Percentiles rank a stretch among this genome's conserved stretches.
These are phyloP conservation scores for Solea senegalensis DNA, from an alignment of 2,113 vertebrate species.

Conservation along the genomic window DNA sequence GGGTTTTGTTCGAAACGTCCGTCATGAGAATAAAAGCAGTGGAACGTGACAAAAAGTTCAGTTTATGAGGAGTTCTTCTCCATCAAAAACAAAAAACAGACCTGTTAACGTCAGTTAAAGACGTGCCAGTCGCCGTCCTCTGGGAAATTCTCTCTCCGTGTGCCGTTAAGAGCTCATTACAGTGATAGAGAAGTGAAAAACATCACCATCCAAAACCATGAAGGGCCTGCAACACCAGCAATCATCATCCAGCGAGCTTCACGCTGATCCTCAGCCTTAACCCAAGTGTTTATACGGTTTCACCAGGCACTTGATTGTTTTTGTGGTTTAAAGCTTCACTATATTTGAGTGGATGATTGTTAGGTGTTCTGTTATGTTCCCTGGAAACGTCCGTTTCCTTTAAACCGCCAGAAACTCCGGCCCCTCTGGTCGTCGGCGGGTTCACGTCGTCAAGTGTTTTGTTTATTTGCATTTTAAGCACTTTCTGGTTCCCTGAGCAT, in stretches of 20 bases:
- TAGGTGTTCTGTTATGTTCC: slow-evolving; percentile 36
- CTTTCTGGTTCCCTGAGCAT: slow-evolving; percentile 18
- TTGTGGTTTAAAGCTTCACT: slow-evolving; percentile 36
- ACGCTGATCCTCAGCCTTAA: neutral
- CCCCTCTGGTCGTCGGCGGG: neutral
- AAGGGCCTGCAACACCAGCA: slow-evolving; percentile 27
- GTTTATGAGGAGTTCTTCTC: slow-evolving; percentile 18
- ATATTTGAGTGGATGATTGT: slow-evolving; percentile 55
- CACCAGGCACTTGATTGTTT: slow-evolving; percentile 19
- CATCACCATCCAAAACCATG: slow-evolving; percentile 37
- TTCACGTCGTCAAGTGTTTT: slow-evolving; percentile 15
- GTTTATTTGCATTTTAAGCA: slow-evolving; percentile 48
- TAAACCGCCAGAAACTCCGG: slow-evolving; percentile 11
- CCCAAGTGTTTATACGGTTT: slow-evolving; percentile 31
- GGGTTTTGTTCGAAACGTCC: too few species aligned
- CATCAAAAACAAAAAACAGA: slow-evolving; percentile 39
- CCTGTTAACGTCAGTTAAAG: slow-evolving; percentile 30
- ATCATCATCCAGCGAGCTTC: slow-evolving; percentile 33
- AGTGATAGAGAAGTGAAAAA: slow-evolving; percentile 41
- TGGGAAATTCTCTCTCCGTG: slow-evolving; percentile 9
- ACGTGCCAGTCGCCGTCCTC: slow-evolving; percentile 15
- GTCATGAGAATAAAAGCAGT: neutral
- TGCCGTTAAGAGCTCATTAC: slow-evolving; percentile 50
- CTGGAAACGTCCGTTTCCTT: slow-evolving; percentile 31
- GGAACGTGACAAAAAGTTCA: slow-evolving; percentile 14